Evolutionary conservation across 2,888 invertebrate species (phyloP).

Genomic region (Caenorhabditis sinica): DNA sequence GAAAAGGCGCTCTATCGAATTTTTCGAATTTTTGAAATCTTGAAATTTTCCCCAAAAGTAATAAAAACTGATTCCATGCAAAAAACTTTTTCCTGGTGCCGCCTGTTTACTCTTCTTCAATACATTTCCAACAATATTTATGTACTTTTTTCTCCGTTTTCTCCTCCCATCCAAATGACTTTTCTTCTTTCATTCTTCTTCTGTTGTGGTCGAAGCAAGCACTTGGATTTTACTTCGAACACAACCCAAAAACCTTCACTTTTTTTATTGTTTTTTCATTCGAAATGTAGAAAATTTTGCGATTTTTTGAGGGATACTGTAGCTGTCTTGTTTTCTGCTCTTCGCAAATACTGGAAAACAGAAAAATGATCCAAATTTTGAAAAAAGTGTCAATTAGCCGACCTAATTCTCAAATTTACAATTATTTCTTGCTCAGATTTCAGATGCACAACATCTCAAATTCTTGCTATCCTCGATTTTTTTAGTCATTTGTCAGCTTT

Average conservation of each 20-base stretch:
- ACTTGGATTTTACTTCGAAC: too few relatives aligned
- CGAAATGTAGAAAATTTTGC: too few relatives aligned
- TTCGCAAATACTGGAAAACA: neutral
- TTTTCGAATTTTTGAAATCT: neutral
- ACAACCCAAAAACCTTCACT: too few relatives aligned
- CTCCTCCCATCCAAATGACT: constrained; percentile 17
- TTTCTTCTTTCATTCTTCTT: neutral
- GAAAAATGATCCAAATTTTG: neutral
- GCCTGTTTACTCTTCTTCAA: neutral
- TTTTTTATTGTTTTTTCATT: too few relatives aligned
- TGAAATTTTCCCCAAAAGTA: neutral
- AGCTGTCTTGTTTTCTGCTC: neutral
- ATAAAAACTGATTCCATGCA: constrained; percentile 11
- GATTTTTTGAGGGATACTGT: too few relatives aligned
- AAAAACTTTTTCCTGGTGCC: constrained; percentile 6
- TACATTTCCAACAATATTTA: constrained; percentile 29
- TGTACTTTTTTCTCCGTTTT: constrained; percentile 33
- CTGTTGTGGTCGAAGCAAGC: neutral
- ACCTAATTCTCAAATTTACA: constrained; percentile 1
- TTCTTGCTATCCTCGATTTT: neutral
- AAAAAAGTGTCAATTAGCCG: neutral
- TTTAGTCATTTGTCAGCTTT: neutral
- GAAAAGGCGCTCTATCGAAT: neutral
- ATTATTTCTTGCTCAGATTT: constrained; percentile 11
- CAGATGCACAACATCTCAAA: neutral